Base-by-base conservation (phyloP, 2,797 vertebrate genomes). In the Gallinago stenura region DNA sequence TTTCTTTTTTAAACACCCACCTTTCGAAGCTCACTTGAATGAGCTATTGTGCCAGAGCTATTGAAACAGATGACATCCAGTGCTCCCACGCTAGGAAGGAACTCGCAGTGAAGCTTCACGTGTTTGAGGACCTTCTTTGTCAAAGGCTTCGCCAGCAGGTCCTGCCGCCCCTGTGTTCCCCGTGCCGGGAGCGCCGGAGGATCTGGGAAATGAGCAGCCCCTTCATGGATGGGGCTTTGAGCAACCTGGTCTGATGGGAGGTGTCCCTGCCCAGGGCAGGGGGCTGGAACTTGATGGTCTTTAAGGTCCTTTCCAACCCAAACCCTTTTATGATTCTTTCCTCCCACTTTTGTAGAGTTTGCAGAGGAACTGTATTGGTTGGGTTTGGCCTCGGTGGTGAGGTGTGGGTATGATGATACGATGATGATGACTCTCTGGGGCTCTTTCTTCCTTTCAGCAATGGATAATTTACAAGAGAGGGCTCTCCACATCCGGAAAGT, bases 381-480 rank as follows among this genome's bases (percentile, higher is more conserved):
- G 39, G 3, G 0, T 31, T 37, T 11, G 30, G 79, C 15, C 24
- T 41, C 9, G 1, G n/a, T 26, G 43, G 17, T 24, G 22, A 19
- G 41, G 5, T 64, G 69, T 48, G 57, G 46, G 8, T 37, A 13
- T 12, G 16, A 21, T n/a, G 62, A 10, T n/a, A 17, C 30, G 51
- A 30, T 6, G 21, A 2, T 95, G 21, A 2, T 95, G 90, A 97
- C 87, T 15, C 37, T 19, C 13, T 58, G 25, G 15, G 84, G 45
- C 78, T 81, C 89, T 91, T 62, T 84, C 39, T 94, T 35, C 86
- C 79, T 97, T 97, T 43, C 98, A 99, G 99, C 99, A 2, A 99
- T 99, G 99, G 99, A 99, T 94, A 99, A 98, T 89, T 97, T 99
- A 35, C 99, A 99, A 95, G 99, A 99, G 76, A 97, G 99, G 95